A percentile compares a stretch with the other conserved stretches of the same genome.
Conservation (phyloP, 2,888 invertebrate species). For the Agonopterix alstromeriana region DNA sequence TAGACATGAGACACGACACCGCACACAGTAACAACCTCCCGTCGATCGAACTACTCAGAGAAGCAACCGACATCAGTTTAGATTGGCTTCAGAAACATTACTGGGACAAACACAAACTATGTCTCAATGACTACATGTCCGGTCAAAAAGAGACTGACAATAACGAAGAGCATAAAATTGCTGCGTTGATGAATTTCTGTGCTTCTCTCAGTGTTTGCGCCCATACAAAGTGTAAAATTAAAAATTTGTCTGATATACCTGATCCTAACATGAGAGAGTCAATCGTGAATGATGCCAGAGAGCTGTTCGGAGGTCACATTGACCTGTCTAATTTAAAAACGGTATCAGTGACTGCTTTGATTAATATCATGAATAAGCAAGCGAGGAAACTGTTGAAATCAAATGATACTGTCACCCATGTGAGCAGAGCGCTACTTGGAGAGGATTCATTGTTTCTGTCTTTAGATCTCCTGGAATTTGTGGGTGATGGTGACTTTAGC, state of each 20-base stretch:
- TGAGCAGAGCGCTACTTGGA: slow-evolving; percentile 43
- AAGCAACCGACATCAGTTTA: slow-evolving; percentile 79
- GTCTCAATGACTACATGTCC: slow-evolving; percentile 59
- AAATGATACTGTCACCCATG: slow-evolving; percentile 23
- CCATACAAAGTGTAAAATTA: slow-evolving; percentile 49
- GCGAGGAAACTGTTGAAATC: slow-evolving; percentile 40
- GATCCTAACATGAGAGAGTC: slow-evolving; percentile 44
- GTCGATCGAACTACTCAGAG: slow-evolving; percentile 77
- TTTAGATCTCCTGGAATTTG: slow-evolving; percentile 38
- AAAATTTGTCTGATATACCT: slow-evolving; percentile 51
- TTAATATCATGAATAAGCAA: slow-evolving; percentile 35
- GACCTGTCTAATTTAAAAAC: slow-evolving; percentile 47
- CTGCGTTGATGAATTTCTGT: slow-evolving; percentile 48
- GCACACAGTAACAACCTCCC: slow-evolving; percentile 85
- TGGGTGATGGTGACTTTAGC: slow-evolving; percentile 32
- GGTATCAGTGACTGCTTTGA: slow-evolving; percentile 38
- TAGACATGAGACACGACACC: slow-evolving; percentile 85
- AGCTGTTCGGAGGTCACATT: slow-evolving; percentile 42
- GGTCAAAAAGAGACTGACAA: slow-evolving; percentile 29
- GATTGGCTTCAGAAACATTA: slow-evolving; percentile 83
- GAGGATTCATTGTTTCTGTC: slow-evolving; percentile 55
- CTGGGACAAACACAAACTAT: slow-evolving; percentile 76
- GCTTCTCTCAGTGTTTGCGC: slow-evolving; percentile 55
- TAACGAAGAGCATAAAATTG: slow-evolving; percentile 41
- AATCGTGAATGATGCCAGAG: slow-evolving; percentile 48